Evolutionary conservation across 2,797 vertebrate genomes (phyloP).

Genomic region (Myripristis jacobus): DNA sequence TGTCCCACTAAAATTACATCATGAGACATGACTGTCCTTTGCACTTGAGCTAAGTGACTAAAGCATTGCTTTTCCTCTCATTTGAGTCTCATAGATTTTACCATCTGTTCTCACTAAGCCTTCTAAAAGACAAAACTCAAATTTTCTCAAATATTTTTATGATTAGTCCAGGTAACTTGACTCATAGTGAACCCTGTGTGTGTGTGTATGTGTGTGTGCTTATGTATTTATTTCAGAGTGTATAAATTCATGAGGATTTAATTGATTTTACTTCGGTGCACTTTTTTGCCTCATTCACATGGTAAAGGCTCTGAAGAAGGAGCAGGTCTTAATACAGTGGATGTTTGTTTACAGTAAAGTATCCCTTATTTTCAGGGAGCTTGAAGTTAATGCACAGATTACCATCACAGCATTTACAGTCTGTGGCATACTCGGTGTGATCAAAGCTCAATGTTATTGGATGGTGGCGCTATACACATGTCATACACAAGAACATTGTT

Average conservation of each 20-base stretch:
- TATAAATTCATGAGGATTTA: no score
- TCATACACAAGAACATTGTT: no score
- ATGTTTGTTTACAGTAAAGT: no score
- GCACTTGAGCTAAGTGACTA: constrained; percentile 60
- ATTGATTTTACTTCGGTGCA: no score
- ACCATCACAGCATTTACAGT: not conserved
- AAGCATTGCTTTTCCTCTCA: constrained; percentile 45
- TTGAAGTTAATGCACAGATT: not conserved
- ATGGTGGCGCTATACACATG: no score
- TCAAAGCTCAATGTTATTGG: no score
- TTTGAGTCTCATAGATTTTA: constrained; percentile 42
- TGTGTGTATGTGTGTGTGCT: not conserved
- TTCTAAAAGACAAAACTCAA: constrained; percentile 28
- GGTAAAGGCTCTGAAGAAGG: no score
- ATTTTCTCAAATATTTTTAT: constrained; percentile 5
- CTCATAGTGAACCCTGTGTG: not conserved
- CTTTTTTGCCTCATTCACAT: no score
- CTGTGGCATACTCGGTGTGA: no score
- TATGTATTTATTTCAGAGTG: not conserved
- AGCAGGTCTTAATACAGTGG: no score
- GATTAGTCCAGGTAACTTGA: constrained; percentile 25
- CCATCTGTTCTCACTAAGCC: constrained; percentile 49
- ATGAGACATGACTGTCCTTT: constrained; percentile 68
- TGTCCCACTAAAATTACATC: constrained; percentile 74
- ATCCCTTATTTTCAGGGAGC: no score